phyloP scores from a whole-genome alignment of 2,888 invertebrate species.

The Lasioglossum villosulum region DNA sequence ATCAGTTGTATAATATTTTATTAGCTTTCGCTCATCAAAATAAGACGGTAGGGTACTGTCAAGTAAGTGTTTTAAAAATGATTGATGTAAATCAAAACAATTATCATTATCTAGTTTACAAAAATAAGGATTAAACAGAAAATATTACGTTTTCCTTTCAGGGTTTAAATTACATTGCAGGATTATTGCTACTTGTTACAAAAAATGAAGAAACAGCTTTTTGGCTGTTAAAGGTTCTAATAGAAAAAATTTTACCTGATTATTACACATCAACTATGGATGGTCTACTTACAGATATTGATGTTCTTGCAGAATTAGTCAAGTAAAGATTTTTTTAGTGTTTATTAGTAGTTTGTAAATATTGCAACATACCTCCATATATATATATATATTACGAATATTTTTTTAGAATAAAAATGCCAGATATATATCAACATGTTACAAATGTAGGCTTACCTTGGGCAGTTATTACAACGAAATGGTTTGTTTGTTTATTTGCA shows the following conservation, averaged over 20 bases:
- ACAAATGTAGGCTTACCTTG: constrained; percentile 93
- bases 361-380: neutral
- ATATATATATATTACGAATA: neutral
- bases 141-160: constrained; percentile 79
- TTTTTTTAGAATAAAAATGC: constrained; percentile 89
- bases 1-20: constrained; percentile 93
- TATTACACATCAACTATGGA: constrained; percentile 96
- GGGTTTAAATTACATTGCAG: constrained; percentile 97
- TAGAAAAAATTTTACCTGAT: constrained; percentile 93
- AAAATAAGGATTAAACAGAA: neutral
- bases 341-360: constrained; percentile 10
- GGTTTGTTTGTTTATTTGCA: constrained; percentile 97
- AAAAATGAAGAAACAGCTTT: constrained; percentile 96
- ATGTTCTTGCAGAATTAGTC: constrained; percentile 94
- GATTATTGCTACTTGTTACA: constrained; percentile 92
- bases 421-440: constrained; percentile 92
- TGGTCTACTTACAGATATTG: constrained; percentile 94
- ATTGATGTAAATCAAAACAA: constrained; percentile 15
- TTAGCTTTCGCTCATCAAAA: constrained; percentile 96
- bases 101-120: neutral
- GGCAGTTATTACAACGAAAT: constrained; percentile 96
- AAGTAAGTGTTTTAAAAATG: constrained; percentile 82
- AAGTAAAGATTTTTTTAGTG: constrained; percentile 80
- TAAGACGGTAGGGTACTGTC: constrained; percentile 95
- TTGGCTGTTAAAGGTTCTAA: constrained; percentile 96